Evolutionary conservation across 2,113 vertebrate species (phyloP).

Genomic region (Eublepharis macularius): DNA sequence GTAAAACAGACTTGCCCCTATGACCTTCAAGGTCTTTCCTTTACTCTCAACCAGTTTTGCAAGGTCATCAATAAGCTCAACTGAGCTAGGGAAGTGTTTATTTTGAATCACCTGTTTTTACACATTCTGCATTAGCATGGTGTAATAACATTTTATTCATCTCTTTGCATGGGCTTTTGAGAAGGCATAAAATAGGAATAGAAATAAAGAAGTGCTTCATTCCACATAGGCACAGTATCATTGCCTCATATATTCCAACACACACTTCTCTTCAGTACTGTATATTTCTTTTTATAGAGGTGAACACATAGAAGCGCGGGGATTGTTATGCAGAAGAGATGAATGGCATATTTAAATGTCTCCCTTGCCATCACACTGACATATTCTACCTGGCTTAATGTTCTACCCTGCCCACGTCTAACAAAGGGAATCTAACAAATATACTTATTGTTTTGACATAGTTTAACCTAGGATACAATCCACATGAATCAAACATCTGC

Average conservation of each 20-base stretch:
- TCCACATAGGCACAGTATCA: conserved; percentile 15
- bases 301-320: accelerated
- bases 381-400: neutral
- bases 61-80: neutral
- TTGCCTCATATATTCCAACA: neutral
- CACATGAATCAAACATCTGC: neutral
- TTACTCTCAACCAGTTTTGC: neutral
- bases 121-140: neutral
- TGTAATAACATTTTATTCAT: neutral
- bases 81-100: neutral
- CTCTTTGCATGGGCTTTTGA: neutral
- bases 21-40: neutral
- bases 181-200: neutral
- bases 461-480: neutral
- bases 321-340: neutral
- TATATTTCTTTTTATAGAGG: neutral
- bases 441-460: neutral
- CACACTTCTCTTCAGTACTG: neutral
- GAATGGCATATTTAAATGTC: accelerated
- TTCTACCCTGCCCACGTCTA: neutral
- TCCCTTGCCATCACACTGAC: neutral
- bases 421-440: neutral
- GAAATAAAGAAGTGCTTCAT: neutral
- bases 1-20: neutral
- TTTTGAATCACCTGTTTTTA: neutral